These are phyloP conservation scores for Drosophila auraria DNA, from an alignment of 1,140 invertebrate species.

Conservation along the genomic window DNA sequence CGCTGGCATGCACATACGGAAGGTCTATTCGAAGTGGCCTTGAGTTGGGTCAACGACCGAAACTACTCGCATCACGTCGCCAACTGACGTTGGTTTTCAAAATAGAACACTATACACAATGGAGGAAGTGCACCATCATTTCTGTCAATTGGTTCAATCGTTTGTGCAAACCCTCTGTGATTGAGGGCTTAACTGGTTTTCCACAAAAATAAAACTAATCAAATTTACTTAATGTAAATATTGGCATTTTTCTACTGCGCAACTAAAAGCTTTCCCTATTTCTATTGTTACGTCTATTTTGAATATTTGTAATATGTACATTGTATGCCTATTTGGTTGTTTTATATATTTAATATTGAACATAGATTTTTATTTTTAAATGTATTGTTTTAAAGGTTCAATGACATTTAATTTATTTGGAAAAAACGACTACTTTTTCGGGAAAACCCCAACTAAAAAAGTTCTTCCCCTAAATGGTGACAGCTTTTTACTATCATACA, in stretches of 20 bases:
- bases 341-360: background rate
- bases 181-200: background rate
- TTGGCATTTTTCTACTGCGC: conserved; percentile 3
- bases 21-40: conserved; percentile 25
- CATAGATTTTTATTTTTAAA: background rate
- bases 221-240: conserved; percentile 2
- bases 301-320: background rate
- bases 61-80: conserved; percentile 12
- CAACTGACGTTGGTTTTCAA: conserved; percentile 19
- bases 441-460: background rate
- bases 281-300: background rate
- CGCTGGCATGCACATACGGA: conserved; percentile 19
- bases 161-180: conserved; percentile 5
- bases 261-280: background rate
- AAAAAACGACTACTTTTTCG: background rate
- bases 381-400: background rate
- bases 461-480: background rate
- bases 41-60: conserved; percentile 35
- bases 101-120: conserved; percentile 28
- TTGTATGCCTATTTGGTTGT: background rate
- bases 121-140: conserved; percentile 37
- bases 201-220: background rate
- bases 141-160: background rate
- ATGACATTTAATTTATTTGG: background rate
- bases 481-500: too few relatives aligned